phyloP scores from a whole-genome alignment of 1,140 invertebrate genomes.

The Hirudo medicinalis region DNA sequence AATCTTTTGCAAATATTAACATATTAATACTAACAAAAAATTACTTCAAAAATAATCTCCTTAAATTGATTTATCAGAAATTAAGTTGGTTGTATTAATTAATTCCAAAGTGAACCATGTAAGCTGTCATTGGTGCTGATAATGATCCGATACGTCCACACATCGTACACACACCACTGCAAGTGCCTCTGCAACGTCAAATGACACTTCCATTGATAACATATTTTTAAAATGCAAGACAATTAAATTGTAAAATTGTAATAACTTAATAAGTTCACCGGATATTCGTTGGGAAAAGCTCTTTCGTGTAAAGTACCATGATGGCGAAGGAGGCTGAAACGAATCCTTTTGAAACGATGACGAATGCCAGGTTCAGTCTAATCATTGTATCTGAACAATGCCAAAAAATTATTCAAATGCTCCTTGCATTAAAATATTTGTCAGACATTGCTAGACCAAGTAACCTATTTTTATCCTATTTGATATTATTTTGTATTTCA shows the following conservation, averaged over 20 bases:
- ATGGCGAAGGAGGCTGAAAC: conserved; percentile 17
- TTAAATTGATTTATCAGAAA: too few relatives aligned
- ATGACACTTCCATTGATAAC: neutral
- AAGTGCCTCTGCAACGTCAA: neutral
- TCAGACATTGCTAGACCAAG: too few relatives aligned
- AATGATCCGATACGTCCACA: conserved; percentile 1
- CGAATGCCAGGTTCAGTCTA: neutral
- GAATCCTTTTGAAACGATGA: conserved; percentile 6
- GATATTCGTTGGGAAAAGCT: conserved; percentile 10
- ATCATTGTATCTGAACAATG: too few relatives aligned
- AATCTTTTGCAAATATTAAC: too few relatives aligned
- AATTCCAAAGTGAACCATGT: neutral
- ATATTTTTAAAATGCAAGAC: neutral
- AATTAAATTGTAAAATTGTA: neutral
- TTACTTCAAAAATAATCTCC: too few relatives aligned
- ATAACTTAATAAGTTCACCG: neutral
- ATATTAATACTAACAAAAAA: too few relatives aligned
- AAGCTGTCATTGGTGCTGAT: neutral
- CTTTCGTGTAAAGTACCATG: conserved; percentile 8
- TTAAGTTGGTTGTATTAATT: too few relatives aligned
- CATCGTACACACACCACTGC: neutral
- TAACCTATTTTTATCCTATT: too few relatives aligned
- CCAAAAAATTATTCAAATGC: too few relatives aligned
- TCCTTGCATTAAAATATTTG: too few relatives aligned
- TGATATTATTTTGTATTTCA: too few relatives aligned